Base-by-base conservation (phyloP, 2,888 invertebrate genomes). In the Aromia moschata region DNA sequence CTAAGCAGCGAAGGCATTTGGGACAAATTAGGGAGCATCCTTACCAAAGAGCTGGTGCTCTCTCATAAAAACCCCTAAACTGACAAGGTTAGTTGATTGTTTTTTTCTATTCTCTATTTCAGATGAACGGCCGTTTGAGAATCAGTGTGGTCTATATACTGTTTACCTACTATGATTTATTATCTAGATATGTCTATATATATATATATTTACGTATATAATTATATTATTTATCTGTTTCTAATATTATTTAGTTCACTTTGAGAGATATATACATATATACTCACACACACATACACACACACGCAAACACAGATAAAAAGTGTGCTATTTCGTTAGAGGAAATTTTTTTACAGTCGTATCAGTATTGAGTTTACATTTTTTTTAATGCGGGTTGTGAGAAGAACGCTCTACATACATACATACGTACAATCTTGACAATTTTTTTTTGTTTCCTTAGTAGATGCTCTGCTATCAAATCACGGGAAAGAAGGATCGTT, bases 11-110 rank as follows among this genome's bases (percentile, higher is more conserved):
- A 81, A 89, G 93, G 84, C 88, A 89, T 83, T 88, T 93, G 85
- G 89, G 91, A 86, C 90, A 92, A 84, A 87, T 91, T 84, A 88
- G 96, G 89, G 95, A 96, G 86, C 96, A 96, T 90, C 96, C 96
- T 85, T 96, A 96, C 89, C 94, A 94, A 89, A 94, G 96, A 89
- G 92, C 94, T 86, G 90, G 90, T 84, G 90, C 92, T 91, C 87
- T 89, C 86, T 85, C 85, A 80, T 83, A 84, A 81, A 67, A 37
- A 49, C 53, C 65, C 66, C 56, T 65, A 62, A 68, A 58, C 49
- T 57, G 63, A 72, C 69, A 74, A 78, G 80, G 80, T 80, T 80
- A 80, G 79, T 80, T 78, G 70, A 61, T 58, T 67, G 64, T 73
- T 70, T 73, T 54, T 63, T 67, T 61, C 63, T 69, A 68, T 69